Evolutionary conservation across 92 coral and sea anemone genomes (phyloP).

Genomic region (Phenganax stokvisi): DNA sequence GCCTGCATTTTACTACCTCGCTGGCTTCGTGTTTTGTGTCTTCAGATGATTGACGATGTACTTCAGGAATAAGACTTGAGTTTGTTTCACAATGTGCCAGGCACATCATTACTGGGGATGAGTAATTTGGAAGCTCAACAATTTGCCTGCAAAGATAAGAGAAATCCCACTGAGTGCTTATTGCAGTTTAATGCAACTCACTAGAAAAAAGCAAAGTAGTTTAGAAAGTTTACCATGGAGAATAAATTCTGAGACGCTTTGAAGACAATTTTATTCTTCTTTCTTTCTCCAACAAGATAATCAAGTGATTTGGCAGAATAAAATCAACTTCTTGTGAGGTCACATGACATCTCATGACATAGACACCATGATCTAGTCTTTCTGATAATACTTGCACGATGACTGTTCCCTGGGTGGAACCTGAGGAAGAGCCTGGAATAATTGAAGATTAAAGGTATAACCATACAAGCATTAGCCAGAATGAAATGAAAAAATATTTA

Average conservation of each 20-base stretch:
- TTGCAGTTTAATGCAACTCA: not conserved
- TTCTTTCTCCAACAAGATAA: conserved; percentile 10
- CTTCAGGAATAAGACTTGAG: not conserved
- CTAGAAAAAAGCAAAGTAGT: not conserved
- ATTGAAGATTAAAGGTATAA: not conserved
- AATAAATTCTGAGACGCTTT: conserved; percentile 13
- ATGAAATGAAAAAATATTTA: not conserved
- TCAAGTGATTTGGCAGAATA: conserved; percentile 21
- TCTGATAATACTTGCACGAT: conserved; percentile 5
- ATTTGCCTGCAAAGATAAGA: conserved; percentile 10
- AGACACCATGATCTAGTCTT: conserved; percentile 24
- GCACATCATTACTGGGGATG: conserved; percentile 8
- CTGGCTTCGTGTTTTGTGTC: not conserved
- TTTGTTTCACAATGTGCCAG: conserved; percentile 25
- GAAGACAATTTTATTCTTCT: not conserved
- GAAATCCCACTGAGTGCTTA: not conserved
- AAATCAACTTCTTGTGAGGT: conserved; percentile 15
- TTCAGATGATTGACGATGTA: not conserved
- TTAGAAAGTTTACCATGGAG: conserved; percentile 25
- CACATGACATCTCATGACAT: conserved; percentile 35
- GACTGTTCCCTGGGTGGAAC: not conserved
- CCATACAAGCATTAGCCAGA: not conserved
- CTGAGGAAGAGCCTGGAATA: not conserved
- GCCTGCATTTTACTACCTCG: not conserved
- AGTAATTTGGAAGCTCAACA: conserved; percentile 7